phyloP scores from a whole-genome alignment of 2,888 invertebrate species.

The Luperina nickerlii region DNA sequence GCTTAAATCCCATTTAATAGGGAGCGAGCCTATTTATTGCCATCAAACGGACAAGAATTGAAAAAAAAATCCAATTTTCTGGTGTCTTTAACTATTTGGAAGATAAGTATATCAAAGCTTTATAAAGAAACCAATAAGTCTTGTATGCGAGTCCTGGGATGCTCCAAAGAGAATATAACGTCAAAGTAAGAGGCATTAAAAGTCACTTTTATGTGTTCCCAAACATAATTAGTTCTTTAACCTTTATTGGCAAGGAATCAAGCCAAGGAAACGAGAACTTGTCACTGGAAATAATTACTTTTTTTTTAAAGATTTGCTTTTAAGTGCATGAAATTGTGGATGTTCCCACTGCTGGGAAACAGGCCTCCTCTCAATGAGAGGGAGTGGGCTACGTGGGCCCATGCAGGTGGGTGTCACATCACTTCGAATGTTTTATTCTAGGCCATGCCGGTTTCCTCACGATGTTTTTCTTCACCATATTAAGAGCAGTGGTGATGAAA shows the following conservation, averaged over 20 bases:
- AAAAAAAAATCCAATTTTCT: background rate
- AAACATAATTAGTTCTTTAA: slow-evolving; percentile 62
- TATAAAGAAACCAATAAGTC: slow-evolving; percentile 52
- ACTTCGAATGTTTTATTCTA: too few relatives aligned
- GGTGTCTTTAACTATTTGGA: background rate
- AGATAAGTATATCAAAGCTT: slow-evolving; percentile 25
- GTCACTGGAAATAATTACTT: slow-evolving; percentile 28
- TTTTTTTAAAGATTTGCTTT: slow-evolving; percentile 5
- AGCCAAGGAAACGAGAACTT: slow-evolving; percentile 20
- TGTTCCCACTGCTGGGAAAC: too few relatives aligned
- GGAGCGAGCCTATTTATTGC: background rate
- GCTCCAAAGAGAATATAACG: slow-evolving; percentile 46
- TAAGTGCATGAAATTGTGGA: background rate
- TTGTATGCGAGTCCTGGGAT: slow-evolving; percentile 8
- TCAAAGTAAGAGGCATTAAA: slow-evolving; percentile 54
- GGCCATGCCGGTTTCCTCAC: background rate
- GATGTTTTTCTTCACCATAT: background rate
- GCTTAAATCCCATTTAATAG: too few relatives aligned
- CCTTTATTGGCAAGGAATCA: slow-evolving; percentile 38
- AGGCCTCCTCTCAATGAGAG: too few relatives aligned
- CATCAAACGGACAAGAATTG: background rate
- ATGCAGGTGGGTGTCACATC: too few relatives aligned
- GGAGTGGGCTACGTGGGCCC: too few relatives aligned
- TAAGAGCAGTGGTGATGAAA: background rate
- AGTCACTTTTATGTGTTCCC: slow-evolving; percentile 58